Percentiles rank a stretch among this genome's conserved stretches.
Evolutionary conservation across 2,797 vertebrate genomes (phyloP).

Genomic region (Vespertilio murinus): DNA sequence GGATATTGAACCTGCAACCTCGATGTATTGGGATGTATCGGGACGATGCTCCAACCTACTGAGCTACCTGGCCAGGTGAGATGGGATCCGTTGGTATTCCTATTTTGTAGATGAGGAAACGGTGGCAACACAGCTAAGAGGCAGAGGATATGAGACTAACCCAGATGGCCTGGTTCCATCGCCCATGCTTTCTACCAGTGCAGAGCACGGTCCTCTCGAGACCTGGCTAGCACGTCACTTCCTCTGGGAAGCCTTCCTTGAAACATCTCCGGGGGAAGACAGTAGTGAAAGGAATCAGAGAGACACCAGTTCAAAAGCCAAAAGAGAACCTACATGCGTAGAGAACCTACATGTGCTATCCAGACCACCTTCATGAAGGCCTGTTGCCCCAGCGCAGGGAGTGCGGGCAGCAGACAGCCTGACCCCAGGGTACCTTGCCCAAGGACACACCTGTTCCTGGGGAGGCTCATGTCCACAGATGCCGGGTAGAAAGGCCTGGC

Average conservation of each 20-base stretch:
- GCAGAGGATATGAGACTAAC: neutral
- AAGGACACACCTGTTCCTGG: neutral
- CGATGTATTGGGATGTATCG: too few relatives aligned
- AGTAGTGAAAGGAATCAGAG: neutral
- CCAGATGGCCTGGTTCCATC: neutral
- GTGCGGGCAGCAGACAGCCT: rapidly evolving
- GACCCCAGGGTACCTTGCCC: neutral
- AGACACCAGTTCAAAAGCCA: neutral
- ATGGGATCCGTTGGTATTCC: neutral
- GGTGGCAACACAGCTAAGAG: neutral
- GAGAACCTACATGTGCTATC: too few relatives aligned
- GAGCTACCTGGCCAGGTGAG: too few relatives aligned
- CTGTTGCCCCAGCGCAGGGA: neutral
- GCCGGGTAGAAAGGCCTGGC: neutral
- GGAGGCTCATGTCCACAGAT: rapidly evolving
- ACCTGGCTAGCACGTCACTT: neutral
- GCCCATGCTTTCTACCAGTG: neutral
- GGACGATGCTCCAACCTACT: too few relatives aligned
- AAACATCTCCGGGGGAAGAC: neutral
- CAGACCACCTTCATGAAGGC: rapidly evolving
- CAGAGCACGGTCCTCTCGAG: neutral
- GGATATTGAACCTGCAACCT: too few relatives aligned
- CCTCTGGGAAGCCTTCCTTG: neutral
- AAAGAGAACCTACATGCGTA: neutral
- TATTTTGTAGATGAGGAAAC: neutral